phyloP scores from a whole-genome alignment of 2,113 vertebrate genomes.

The Ctenodactylus gundi region DNA sequence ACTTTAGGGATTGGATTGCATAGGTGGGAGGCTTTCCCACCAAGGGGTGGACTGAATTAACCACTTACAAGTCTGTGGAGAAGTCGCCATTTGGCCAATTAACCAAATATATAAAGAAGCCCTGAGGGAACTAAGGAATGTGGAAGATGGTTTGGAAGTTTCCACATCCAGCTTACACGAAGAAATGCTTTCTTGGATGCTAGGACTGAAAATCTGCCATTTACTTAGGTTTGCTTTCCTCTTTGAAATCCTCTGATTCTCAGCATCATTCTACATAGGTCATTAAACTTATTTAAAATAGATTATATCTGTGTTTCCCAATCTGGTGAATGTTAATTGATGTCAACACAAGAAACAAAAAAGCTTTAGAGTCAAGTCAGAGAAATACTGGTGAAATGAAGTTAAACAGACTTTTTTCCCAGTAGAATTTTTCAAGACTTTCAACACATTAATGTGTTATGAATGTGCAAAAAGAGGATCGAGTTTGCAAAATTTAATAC shows the following conservation, averaged over 20 bases:
- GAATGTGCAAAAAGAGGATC: background rate
- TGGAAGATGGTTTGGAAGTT: background rate
- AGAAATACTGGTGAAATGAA: background rate
- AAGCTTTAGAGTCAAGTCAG: background rate
- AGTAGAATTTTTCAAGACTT: background rate
- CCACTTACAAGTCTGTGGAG: background rate
- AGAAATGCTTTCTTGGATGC: background rate
- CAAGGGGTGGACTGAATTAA: background rate
- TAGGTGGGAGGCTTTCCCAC: background rate
- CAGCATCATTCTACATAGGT: background rate
- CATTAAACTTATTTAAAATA: slow-evolving; percentile 26
- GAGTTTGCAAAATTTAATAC: background rate
- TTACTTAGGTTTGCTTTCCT: background rate
- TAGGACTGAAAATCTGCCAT: background rate
- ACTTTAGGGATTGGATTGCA: background rate
- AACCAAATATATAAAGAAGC: slow-evolving; percentile 1
- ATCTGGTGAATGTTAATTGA: slow-evolving; percentile 12
- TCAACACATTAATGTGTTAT: background rate
- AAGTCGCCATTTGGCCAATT: background rate
- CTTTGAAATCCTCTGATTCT: slow-evolving; percentile 22
- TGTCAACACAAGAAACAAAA: background rate
- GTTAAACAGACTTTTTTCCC: background rate
- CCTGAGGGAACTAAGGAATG: background rate
- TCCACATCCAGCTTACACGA: background rate
- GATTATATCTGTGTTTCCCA: background rate